Evolutionary conservation across 1,140 invertebrate genomes (phyloP), one percentile per base, ranked within the genome.

Genomic region (Lasioglossum baleicum): DNA sequence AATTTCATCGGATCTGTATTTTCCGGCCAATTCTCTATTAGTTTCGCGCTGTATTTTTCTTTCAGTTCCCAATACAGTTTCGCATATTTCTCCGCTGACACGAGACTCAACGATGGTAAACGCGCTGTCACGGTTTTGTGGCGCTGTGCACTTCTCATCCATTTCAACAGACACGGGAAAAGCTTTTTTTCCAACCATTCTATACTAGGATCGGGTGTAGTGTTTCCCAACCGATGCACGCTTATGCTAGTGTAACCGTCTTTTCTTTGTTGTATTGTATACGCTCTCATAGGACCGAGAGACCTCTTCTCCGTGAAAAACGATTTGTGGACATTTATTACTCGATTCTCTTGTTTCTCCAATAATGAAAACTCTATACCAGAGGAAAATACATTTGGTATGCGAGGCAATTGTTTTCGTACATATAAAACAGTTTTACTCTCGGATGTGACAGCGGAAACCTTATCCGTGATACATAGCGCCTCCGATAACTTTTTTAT

Each of bases 1-100:
- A 97, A 99, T 93, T 99, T 99, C 58, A 95, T 89, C 17, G 98
- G 98, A 93, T 99, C 97, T 53, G 98, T 99, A 83, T 94, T 96
- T 93, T 99, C 97, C 26, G 96, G 95, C 98, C 98, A 99, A 75
- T 95, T 95, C 94, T 95, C 87, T 44, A 95, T 94, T 87, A 98
- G 94, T 51, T 95, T 91, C 81, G 93, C 92, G 5, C 96, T 96
- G 94, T 98, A 98, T 90, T 96, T 97, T 2, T 93, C 84, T 91
- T 99, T 99, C 15, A 98, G 90, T 31, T 94, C 79, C 85, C 95
- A 95, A 91, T 98, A 98, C 42, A 96, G 92, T 53, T 90, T 80
- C 87, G 94, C 95, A 91, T 98, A 98, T 75, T 95, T 93, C 71
- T 96, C 95, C 48, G 94, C 87, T 20, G 95, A 91, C 0, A 98